A percentile compares a stretch with the other conserved stretches of the same genome.
phyloP scores from a whole-genome alignment of 2,888 invertebrate genomes.

The Autographa gamma region DNA sequence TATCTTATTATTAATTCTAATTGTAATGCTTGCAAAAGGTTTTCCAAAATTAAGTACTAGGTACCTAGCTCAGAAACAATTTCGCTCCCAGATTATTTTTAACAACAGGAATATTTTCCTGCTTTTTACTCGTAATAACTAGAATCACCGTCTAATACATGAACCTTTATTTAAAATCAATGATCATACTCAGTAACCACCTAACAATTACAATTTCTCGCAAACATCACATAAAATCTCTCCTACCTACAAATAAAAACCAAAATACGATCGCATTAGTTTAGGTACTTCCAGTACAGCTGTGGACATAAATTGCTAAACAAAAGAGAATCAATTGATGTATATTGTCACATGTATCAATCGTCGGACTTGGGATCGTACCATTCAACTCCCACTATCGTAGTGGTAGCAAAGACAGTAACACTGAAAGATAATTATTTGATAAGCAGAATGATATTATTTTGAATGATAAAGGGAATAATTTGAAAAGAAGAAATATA shows the following conservation, averaged over 20 bases:
- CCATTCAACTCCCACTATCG: slow-evolving; percentile 55
- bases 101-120: too few relatives aligned
- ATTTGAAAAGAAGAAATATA: too few relatives aligned
- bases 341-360: slow-evolving; percentile 68
- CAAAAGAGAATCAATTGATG: slow-evolving; percentile 46
- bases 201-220: neutral
- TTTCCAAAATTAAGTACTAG: too few relatives aligned
- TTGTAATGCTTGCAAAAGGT: too few relatives aligned
- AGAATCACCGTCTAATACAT: too few relatives aligned
- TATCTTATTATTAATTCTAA: too few relatives aligned
- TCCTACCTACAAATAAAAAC: slow-evolving; percentile 45
- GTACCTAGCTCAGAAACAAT: too few relatives aligned
- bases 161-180: neutral
- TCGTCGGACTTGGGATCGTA: slow-evolving; percentile 56
- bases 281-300: slow-evolving; percentile 47
- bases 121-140: too few relatives aligned
- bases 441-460: too few relatives aligned
- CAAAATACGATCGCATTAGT: slow-evolving; percentile 33
- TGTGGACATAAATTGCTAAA: slow-evolving; percentile 58
- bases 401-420: slow-evolving; percentile 44
- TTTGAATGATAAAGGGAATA: too few relatives aligned
- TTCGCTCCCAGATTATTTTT: too few relatives aligned
- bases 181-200: neutral
- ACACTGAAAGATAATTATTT: neutral
- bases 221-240: neutral